Conservation (phyloP, 2,888 invertebrate genomes). For the Helobdella robusta region DNA sequence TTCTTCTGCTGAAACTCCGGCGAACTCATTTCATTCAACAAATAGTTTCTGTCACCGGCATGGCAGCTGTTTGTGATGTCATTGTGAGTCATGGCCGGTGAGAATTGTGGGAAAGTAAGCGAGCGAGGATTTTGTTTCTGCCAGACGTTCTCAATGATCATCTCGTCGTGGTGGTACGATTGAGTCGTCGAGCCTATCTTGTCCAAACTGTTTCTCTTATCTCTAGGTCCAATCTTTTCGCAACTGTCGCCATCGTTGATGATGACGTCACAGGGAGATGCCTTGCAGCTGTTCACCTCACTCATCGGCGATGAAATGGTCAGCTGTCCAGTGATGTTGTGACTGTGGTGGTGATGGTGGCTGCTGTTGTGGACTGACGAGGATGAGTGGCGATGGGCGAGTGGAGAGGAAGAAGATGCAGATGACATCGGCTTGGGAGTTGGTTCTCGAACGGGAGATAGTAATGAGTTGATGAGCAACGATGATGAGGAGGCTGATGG, state of each 20-base stretch:
- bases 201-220: slow-evolving; percentile 7
- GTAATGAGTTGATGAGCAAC: slow-evolving; percentile 22
- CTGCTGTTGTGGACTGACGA: background rate
- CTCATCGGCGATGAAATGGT: slow-evolving; percentile 22
- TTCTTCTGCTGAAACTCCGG: slow-evolving; percentile 42
- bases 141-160: slow-evolving; percentile 41
- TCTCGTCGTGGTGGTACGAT: slow-evolving; percentile 16
- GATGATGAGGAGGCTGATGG: background rate
- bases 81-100: slow-evolving; percentile 25
- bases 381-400: background rate
- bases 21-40: slow-evolving; percentile 43
- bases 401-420: slow-evolving; percentile 9
- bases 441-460: slow-evolving; percentile 18
- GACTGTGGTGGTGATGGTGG: too few species aligned
- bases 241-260: slow-evolving; percentile 35
- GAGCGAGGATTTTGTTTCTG: slow-evolving; percentile 39
- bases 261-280: slow-evolving; percentile 9
- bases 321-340: slow-evolving; percentile 3
- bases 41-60: slow-evolving; percentile 38
- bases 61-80: slow-evolving; percentile 35
- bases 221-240: background rate
- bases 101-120: slow-evolving; percentile 37
- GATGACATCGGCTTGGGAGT: background rate
- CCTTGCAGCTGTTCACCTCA: slow-evolving; percentile 29
- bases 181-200: background rate